Conservation (phyloP, 2,888 invertebrate species). For the Thereva unica region DNA sequence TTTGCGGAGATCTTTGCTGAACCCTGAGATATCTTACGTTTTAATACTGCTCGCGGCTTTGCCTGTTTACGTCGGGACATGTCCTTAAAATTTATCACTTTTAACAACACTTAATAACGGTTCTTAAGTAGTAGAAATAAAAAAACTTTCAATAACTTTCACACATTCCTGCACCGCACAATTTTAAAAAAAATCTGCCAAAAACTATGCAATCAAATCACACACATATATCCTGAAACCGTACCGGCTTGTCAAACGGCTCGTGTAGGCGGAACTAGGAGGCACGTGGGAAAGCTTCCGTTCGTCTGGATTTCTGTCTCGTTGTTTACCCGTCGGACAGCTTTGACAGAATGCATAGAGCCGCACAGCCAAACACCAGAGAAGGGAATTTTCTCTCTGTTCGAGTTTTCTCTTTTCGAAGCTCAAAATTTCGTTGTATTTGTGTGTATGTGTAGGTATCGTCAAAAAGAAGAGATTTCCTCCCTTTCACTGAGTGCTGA, state of each 20-base stretch:
- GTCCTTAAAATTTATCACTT: background rate
- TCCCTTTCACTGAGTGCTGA: background rate
- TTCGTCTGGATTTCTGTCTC: conserved; percentile 27
- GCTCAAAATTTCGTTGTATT: too few relatives aligned
- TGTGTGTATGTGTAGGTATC: conserved; percentile 18
- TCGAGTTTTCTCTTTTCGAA: too few relatives aligned
- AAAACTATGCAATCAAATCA: conserved; percentile 10
- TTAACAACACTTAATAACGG: too few relatives aligned
- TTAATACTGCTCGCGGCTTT: conserved; percentile 68
- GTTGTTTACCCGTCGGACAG: conserved; percentile 39
- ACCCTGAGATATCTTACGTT: conserved; percentile 62
- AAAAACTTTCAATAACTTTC: background rate
- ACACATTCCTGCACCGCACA: background rate
- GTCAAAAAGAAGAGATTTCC: conserved; percentile 19
- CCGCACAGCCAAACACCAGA: background rate
- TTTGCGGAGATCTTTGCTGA: too few relatives aligned
- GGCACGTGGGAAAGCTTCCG: conserved; percentile 35
- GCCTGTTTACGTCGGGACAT: conserved; percentile 75
- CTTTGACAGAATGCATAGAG: conserved; percentile 41
- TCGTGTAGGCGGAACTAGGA: conserved; percentile 22
- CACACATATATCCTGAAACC: conserved; percentile 19
- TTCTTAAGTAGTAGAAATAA: too few relatives aligned
- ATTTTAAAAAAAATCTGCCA: background rate
- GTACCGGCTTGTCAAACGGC: conserved; percentile 16
- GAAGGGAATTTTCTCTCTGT: conserved; percentile 15